Base-by-base conservation (phyloP, 1,140 invertebrate species). In the Daktulosphaira vitifoliae region DNA sequence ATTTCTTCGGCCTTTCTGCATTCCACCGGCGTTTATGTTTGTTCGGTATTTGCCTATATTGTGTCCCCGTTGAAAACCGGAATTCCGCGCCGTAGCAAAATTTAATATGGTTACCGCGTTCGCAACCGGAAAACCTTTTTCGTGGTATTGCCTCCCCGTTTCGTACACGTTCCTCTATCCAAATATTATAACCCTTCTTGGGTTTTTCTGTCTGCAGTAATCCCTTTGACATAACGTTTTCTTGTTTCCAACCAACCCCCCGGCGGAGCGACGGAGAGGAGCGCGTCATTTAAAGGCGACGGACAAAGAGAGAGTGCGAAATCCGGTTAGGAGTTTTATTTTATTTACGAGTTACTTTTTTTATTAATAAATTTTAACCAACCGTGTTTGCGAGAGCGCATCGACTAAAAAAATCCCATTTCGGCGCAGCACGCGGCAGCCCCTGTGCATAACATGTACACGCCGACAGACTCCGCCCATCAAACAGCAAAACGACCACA, bases 31-130 rank as follows among this genome's bases (percentile, higher is more conserved):
- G 56, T 62, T 62, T 62, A 62, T 6, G 11, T 33, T 11, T 33
- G 5, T 33, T 11, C 29, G 29, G 29, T 33, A 33, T 33, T 33
- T 33, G 5, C 26, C 26, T 20, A 62, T 62, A 62, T 62, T 62
- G 56, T 62, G 44, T 46, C 56, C 38, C 15, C 13, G 56, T 13
- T 48, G 56, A 62, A 33, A 62, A 62, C 56, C 56, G 56, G 56
- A 62, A 62, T 62, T 62, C 56, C 56, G 15, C 23, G 42, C 42
- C 46, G 46, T 33, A 46, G 56, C 42, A 62, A 62, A 62, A 62
- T 62, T 62, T 62, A 62, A 62, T 62, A 62, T 62, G 56, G 56
- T 62, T 62, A 62, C 56, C 56, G 56, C 42, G 56, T 48, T 59
- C 25, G 54, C 25, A 46, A 16, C 56, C 16, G n/a, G 42, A 62